These are phyloP conservation scores for Elachura formosa DNA, from an alignment of 2,113 vertebrate genomes.

Conservation along the genomic window DNA sequence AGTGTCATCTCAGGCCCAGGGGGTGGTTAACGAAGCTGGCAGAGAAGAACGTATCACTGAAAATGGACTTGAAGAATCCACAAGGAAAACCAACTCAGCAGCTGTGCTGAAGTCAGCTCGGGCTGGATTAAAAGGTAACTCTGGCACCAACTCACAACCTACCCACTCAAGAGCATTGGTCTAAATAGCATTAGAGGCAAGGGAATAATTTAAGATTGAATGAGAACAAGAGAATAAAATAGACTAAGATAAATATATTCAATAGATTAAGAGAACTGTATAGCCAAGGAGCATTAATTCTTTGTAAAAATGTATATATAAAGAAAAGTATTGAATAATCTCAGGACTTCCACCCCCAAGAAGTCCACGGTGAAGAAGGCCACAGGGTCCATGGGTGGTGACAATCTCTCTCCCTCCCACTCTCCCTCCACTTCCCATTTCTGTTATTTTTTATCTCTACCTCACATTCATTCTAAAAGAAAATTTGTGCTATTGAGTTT, in stretches of 20 bases:
- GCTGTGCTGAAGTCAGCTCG: fast-evolving
- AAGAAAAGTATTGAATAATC: not conserved
- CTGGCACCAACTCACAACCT: not conserved
- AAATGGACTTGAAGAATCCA: not conserved
- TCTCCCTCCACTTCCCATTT: not conserved
- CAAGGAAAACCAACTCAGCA: not conserved
- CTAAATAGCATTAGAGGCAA: not conserved
- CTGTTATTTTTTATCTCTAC: not conserved
- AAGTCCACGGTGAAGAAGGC: not conserved
- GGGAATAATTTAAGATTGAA: not conserved
- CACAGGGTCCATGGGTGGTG: not conserved
- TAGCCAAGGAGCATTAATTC: not conserved
- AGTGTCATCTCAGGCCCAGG: not conserved
- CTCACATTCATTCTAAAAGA: not conserved
- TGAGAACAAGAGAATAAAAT: too few relatives aligned
- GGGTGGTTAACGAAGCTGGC: not conserved
- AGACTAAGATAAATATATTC: too few relatives aligned
- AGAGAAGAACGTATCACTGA: not conserved
- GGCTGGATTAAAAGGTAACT: not conserved
- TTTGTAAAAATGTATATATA: not conserved
- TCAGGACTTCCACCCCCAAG: not conserved
- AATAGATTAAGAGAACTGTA: not conserved
- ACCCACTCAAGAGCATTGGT: not conserved
- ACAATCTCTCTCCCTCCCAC: too few relatives aligned
- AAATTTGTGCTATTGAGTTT: not conserved